Conservation (phyloP, 2,113 vertebrate genomes). For the Eidolon helvum region DNA sequence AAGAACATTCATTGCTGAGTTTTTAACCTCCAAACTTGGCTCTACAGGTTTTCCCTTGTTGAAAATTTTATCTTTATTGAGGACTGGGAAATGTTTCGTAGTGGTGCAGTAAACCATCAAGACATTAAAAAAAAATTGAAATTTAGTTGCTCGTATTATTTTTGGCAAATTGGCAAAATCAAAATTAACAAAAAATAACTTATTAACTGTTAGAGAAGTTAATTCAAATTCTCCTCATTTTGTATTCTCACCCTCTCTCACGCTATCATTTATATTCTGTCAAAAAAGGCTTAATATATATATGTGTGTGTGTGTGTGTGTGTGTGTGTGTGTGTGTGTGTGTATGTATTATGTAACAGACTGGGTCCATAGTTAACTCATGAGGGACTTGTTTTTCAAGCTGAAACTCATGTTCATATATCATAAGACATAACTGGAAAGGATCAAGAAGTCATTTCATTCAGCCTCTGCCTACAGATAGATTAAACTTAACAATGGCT, state of each 20-base stretch:
- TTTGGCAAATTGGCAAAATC: not conserved
- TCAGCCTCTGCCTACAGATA: not conserved
- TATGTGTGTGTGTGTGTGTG: not conserved
- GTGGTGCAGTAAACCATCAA: not conserved
- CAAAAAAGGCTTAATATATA: not conserved
- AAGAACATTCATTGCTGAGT: slow-evolving; percentile 79
- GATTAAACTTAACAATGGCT: not conserved
- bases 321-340: too few species aligned
- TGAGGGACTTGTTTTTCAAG: not conserved
- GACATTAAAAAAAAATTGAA: not conserved
- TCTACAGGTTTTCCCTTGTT: slow-evolving; percentile 35
- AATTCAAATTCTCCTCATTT: not conserved
- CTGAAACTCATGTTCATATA: not conserved
- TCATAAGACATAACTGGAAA: not conserved
- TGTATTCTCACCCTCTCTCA: not conserved
- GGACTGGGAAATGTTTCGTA: not conserved
- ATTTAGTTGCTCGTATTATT: not conserved
- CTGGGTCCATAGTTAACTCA: not conserved
- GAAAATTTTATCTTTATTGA: slow-evolving; percentile 44
- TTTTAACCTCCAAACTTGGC: slow-evolving; percentile 75
- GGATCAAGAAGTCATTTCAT: not conserved
- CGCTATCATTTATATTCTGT: not conserved
- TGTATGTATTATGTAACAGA: not conserved
- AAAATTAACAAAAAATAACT: not conserved
- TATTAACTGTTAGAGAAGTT: not conserved